Conservation (phyloP, 1,140 invertebrate genomes). For the Pemphigus obesinymphae region DNA sequence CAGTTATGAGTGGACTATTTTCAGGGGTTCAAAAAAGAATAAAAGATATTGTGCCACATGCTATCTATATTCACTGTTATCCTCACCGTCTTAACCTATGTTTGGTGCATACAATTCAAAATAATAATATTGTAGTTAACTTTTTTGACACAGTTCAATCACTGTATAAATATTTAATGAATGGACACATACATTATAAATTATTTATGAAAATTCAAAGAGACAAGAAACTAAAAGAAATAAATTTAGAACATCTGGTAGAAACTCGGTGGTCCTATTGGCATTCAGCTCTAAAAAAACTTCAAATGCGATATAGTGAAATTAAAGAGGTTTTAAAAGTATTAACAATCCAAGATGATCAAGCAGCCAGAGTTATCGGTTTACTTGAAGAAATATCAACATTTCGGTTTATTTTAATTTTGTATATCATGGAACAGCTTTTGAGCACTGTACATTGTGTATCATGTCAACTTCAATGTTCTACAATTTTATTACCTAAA, state of each 20-base stretch:
- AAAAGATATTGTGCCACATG: neutral
- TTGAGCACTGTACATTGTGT: neutral
- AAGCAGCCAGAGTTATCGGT: no score
- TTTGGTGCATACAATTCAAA: neutral
- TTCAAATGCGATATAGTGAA: neutral
- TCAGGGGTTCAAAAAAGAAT: neutral
- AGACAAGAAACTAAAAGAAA: neutral
- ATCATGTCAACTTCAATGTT: neutral
- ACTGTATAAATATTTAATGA: neutral
- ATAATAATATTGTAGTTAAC: neutral
- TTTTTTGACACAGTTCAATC: no score
- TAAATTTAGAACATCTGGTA: neutral
- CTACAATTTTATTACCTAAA: neutral
- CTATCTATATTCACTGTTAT: neutral
- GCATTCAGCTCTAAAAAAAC: neutral
- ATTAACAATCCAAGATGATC: neutral
- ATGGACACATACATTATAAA: neutral
- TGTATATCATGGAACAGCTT: neutral
- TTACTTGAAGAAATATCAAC: neutral
- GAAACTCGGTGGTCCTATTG: neutral
- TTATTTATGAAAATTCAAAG: no score
- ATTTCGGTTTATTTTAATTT: neutral
- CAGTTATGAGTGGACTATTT: constrained; percentile 10
- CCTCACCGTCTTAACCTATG: no score
- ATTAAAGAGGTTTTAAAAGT: no score